phyloP scores from a whole-genome alignment of 1,140 invertebrate species.

The Acyrthosiphon pisum region DNA sequence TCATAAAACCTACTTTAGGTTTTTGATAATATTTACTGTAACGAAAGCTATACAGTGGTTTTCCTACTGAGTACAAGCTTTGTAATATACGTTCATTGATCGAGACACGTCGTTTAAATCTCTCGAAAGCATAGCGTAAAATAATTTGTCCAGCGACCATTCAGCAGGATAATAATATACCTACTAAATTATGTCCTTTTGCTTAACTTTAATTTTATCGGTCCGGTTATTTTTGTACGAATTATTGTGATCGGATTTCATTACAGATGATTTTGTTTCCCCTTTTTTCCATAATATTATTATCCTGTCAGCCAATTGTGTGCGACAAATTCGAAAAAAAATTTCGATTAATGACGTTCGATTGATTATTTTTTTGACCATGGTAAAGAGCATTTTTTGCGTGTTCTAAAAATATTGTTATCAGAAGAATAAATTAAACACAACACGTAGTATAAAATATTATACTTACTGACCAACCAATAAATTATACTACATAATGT shows the following conservation, averaged over 20 bases:
- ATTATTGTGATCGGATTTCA: not conserved
- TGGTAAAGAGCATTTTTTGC: not conserved
- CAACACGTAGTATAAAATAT: not conserved
- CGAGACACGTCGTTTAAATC: not conserved
- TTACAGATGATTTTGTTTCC: not conserved
- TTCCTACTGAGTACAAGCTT: not conserved
- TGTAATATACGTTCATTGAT: not conserved
- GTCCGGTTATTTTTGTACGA: not conserved
- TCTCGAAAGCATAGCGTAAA: not conserved
- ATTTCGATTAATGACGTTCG: not conserved
- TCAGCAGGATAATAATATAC: not conserved
- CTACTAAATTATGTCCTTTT: not conserved
- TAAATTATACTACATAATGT: not conserved
- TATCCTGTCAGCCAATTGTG: not conserved
- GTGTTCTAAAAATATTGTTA: not conserved
- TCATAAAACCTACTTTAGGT: not conserved
- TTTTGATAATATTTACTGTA: not conserved
- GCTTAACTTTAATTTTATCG: not conserved
- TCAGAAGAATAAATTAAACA: not conserved
- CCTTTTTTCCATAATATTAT: not conserved
- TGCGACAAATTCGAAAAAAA: not conserved
- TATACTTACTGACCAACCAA: not conserved
- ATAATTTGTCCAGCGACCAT: not conserved
- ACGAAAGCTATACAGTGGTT: not conserved
- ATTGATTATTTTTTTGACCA: not conserved